Conservation (phyloP, 2,797 vertebrate genomes). For the Ispidina picta region DNA sequence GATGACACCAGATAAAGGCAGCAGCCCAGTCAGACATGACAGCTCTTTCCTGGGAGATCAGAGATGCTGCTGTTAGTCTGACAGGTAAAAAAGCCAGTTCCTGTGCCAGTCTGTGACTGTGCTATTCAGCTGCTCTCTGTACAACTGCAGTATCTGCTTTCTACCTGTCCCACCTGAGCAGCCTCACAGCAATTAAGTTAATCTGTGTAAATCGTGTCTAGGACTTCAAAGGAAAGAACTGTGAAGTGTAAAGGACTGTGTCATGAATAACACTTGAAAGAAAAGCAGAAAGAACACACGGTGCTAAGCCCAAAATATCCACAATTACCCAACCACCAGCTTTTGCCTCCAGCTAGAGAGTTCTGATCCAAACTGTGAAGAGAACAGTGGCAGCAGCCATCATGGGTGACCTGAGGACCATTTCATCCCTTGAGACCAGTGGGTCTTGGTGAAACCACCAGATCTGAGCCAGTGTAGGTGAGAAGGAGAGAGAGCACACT, state of each 20-base stretch:
- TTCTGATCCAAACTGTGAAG: not conserved
- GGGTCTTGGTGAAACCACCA: not conserved
- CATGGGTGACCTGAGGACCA: not conserved
- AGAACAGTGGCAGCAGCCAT: not conserved
- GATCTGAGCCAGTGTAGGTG: not conserved
- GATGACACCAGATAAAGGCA: not conserved
- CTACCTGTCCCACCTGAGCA: slow-evolving; percentile 5
- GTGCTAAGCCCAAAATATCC: not conserved
- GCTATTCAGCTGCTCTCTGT: not conserved
- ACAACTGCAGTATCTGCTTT: not conserved
- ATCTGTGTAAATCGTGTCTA: not conserved
- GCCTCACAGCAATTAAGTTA: not conserved
- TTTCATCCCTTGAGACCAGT: not conserved
- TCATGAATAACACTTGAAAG: not conserved
- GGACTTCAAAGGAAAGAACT: slow-evolving; percentile 9
- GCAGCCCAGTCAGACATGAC: not conserved
- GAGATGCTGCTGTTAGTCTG: not conserved
- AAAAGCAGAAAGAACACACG: not conserved
- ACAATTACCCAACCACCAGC: not conserved
- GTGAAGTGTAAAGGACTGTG: not conserved
- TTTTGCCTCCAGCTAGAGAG: not conserved
- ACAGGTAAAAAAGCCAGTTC: not conserved
- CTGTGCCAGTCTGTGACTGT: not conserved
- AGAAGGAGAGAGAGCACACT: not conserved
- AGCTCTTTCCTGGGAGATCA: not conserved